Percentiles rank a stretch among this genome's conserved stretches.
phyloP scores from a whole-genome alignment of 2,888 invertebrate species.

The Tubiluchus corallicola region DNA sequence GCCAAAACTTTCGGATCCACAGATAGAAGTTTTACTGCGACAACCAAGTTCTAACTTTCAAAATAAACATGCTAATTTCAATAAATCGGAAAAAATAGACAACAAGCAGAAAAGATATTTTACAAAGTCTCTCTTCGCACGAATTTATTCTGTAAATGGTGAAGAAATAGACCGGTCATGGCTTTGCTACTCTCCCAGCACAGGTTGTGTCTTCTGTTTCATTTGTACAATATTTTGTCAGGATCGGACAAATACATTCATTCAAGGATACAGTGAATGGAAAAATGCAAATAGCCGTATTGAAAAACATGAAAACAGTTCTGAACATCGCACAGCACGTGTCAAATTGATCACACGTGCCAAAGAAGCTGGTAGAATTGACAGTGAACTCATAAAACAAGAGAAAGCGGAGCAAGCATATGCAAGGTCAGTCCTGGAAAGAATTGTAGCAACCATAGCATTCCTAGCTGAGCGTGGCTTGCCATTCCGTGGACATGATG shows the following conservation, averaged over 20 bases:
- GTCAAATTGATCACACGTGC: conserved; percentile 1
- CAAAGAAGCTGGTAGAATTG: background rate
- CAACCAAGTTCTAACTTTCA: no score
- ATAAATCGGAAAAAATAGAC: background rate
- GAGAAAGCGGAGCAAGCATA: conserved; percentile 14
- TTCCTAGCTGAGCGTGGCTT: conserved; percentile 16
- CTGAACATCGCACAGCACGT: no score
- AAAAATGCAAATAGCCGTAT: background rate
- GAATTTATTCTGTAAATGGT: background rate
- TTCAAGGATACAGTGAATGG: background rate
- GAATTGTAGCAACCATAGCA: conserved; percentile 18
- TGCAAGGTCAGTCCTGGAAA: conserved; percentile 17
- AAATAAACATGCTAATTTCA: background rate
- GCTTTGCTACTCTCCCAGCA: background rate
- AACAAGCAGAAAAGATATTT: background rate
- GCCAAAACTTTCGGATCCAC: no score
- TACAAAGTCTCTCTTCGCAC: background rate
- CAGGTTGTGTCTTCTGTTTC: background rate
- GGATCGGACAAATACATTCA: no score
- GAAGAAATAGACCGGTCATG: background rate
- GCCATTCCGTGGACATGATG: conserved; percentile 17
- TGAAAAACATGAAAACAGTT: background rate
- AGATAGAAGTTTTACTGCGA: no score
- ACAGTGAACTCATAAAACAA: no score
- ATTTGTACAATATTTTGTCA: background rate